Conservation (phyloP, 2,888 invertebrate species). For the Amiota mariae region DNA sequence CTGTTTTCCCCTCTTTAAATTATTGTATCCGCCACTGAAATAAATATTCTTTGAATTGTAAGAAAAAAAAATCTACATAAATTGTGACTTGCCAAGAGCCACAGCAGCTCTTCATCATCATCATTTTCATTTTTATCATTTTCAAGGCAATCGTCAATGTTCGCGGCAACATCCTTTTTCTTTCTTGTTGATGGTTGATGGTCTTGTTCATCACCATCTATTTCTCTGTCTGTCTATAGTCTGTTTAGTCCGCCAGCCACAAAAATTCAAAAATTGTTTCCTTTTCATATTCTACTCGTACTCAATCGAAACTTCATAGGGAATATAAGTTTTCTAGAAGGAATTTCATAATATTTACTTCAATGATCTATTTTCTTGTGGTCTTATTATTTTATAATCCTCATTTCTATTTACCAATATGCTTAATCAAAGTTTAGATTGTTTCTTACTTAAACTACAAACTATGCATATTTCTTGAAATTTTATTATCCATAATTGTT, state of each 20-base stretch:
- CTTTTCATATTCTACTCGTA: slow-evolving; percentile 16
- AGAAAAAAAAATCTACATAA: slow-evolving; percentile 12
- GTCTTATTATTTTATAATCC: background rate
- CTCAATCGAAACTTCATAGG: too few relatives aligned
- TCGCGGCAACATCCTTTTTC: background rate
- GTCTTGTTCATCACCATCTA: background rate
- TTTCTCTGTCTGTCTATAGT: background rate
- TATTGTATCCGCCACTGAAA: too few relatives aligned
- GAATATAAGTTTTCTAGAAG: too few relatives aligned
- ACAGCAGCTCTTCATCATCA: slow-evolving; percentile 19
- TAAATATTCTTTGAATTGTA: background rate
- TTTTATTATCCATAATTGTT: too few relatives aligned
- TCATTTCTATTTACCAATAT: background rate
- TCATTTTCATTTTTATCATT: background rate
- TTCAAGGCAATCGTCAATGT: background rate
- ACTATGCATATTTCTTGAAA: too few relatives aligned
- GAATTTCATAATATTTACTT: too few relatives aligned
- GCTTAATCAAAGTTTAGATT: background rate
- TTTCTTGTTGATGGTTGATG: background rate
- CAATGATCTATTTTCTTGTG: too few relatives aligned
- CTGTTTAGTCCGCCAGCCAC: slow-evolving; percentile 3
- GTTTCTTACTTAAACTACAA: too few relatives aligned
- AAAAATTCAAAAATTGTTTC: slow-evolving; percentile 24
- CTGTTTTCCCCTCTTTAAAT: too few relatives aligned
- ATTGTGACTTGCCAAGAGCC: slow-evolving; percentile 4